These are phyloP conservation scores for Ceriagrion tenellum DNA, from an alignment of 2,888 invertebrate genomes.

Conservation along the genomic window DNA sequence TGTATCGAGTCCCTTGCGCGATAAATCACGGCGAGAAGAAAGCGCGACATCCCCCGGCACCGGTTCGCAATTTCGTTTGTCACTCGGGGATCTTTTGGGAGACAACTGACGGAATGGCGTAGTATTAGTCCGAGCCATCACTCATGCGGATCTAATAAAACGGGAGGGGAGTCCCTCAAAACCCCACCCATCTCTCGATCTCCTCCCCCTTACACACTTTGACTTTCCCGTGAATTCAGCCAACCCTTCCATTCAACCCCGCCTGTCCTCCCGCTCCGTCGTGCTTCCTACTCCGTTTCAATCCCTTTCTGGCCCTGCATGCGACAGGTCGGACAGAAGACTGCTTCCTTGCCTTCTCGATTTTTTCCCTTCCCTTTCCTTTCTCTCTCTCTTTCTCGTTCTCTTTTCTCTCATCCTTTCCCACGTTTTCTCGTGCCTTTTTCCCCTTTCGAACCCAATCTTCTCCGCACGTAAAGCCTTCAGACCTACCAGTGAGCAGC, in stretches of 20 bases:
- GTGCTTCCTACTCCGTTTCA: too few relatives aligned
- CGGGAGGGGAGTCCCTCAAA: not conserved
- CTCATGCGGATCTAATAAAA: slow-evolving; percentile 10
- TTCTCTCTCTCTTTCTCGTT: too few relatives aligned
- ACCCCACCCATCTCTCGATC: not conserved
- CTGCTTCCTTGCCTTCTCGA: too few relatives aligned
- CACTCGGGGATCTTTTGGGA: not conserved
- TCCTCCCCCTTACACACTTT: not conserved
- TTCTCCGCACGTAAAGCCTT: not conserved
- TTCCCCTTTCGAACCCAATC: not conserved
- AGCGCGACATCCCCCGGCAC: not conserved
- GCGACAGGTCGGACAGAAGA: too few relatives aligned
- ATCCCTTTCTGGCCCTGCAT: too few relatives aligned
- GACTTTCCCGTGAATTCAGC: too few relatives aligned
- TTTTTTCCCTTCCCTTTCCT: too few relatives aligned
- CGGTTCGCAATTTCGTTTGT: not conserved
- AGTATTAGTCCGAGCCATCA: not conserved
- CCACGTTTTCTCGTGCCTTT: not conserved
- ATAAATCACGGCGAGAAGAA: slow-evolving; percentile 12
- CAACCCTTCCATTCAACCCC: too few relatives aligned
- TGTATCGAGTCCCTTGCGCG: not conserved
- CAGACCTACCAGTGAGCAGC: not conserved
- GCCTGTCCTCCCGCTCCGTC: too few relatives aligned
- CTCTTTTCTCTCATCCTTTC: too few relatives aligned
- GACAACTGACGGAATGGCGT: slow-evolving; percentile 12